Conservation (phyloP, 2,113 vertebrate species). For the Oryzias woworae region DNA sequence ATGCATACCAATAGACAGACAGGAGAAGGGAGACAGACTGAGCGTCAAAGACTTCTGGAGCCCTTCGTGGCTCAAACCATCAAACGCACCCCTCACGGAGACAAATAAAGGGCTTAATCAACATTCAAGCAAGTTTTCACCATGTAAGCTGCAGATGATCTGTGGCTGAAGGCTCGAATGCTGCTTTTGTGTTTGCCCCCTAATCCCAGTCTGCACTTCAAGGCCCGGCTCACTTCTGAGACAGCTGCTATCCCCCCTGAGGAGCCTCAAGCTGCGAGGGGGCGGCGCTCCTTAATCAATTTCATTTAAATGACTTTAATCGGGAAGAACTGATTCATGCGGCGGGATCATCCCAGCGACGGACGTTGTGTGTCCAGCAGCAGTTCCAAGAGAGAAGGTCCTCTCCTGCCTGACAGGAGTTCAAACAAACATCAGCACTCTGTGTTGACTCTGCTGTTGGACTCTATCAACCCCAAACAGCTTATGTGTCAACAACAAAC, state of each 20-base stretch:
- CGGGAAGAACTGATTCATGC: too few relatives aligned
- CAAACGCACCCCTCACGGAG: slow-evolving; percentile 49
- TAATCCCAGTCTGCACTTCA: slow-evolving; percentile 74
- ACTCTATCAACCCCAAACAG: slow-evolving; percentile 67
- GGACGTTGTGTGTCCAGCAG: neutral
- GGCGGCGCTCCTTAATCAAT: too few relatives aligned
- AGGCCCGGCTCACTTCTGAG: slow-evolving; percentile 66
- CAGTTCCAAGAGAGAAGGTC: slow-evolving; percentile 11
- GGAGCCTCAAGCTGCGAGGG: slow-evolving; percentile 32
- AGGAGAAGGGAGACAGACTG: slow-evolving; percentile 57
- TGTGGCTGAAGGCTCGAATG: slow-evolving; percentile 59
- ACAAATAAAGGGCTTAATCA: slow-evolving; percentile 62
- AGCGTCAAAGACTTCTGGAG: slow-evolving; percentile 49
- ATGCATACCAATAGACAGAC: slow-evolving; percentile 63
- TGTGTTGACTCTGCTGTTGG: slow-evolving; percentile 56
- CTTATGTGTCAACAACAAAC: slow-evolving; percentile 66
- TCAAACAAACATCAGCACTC: slow-evolving; percentile 48
- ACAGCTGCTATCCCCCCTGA: slow-evolving; percentile 66
- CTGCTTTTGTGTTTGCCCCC: slow-evolving; percentile 68
- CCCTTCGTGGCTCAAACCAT: slow-evolving; percentile 46
- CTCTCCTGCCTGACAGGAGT: slow-evolving; percentile 38
- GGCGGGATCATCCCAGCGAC: too few relatives aligned
- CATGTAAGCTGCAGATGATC: slow-evolving; percentile 67
- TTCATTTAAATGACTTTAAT: too few relatives aligned
- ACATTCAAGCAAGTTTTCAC: slow-evolving; percentile 56